Evolutionary conservation across 2,113 vertebrate genomes (phyloP).

Genomic region (Ochotona princeps): DNA sequence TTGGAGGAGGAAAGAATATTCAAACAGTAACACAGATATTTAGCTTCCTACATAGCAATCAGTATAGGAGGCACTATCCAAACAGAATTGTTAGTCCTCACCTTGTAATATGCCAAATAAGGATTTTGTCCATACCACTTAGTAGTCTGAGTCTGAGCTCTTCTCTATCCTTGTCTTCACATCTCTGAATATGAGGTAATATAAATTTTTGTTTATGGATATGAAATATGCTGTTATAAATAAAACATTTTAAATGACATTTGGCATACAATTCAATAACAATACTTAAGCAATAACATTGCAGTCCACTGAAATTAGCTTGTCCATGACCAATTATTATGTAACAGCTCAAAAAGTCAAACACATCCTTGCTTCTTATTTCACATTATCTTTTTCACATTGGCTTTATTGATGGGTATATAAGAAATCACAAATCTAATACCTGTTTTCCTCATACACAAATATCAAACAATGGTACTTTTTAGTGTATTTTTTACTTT

Average conservation of each 20-base stretch:
- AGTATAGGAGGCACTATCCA: neutral
- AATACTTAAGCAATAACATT: neutral
- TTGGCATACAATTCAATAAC: neutral
- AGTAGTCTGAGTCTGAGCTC: neutral
- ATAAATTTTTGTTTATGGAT: neutral
- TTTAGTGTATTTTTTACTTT: neutral
- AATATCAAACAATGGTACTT: neutral
- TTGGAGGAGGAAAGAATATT: neutral
- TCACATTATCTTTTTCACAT: neutral
- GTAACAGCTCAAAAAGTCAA: neutral
- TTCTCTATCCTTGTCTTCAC: neutral
- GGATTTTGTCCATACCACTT: neutral
- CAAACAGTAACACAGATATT: neutral
- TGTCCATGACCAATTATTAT: neutral
- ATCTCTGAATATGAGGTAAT: neutral
- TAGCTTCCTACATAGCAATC: neutral
- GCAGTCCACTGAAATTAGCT: neutral
- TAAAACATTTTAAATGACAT: neutral
- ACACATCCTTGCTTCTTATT: neutral
- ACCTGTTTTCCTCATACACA: neutral
- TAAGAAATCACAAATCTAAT: neutral
- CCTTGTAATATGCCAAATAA: neutral
- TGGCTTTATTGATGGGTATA: neutral
- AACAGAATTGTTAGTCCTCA: neutral
- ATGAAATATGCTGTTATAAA: neutral